Evolutionary conservation across 2,113 vertebrate genomes (phyloP).

Genomic region (Perca flavescens): DNA sequence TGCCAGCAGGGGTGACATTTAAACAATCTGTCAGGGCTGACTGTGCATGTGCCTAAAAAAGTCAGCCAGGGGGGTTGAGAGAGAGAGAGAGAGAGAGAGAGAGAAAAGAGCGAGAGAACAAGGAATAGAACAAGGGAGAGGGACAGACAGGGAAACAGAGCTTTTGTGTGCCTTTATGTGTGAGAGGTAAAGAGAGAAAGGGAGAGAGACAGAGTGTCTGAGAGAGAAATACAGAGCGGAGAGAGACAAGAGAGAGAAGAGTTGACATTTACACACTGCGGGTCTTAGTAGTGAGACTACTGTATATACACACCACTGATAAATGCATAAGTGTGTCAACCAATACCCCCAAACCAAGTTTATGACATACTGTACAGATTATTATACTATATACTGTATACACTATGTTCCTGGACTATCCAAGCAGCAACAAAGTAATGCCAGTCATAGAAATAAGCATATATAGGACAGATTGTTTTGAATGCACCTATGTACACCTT

Average conservation of each 20-base stretch:
- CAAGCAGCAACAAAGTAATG: not conserved
- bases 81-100: not conserved
- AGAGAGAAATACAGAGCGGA: slow-evolving; percentile 20
- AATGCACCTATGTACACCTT: not conserved
- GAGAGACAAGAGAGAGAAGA: slow-evolving; percentile 16
- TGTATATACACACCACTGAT: slow-evolving; percentile 3
- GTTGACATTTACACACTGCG: slow-evolving; percentile 45
- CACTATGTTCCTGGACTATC: slow-evolving; percentile 8
- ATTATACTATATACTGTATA: not conserved
- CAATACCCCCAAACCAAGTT: slow-evolving; percentile 1
- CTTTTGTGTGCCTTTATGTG: slow-evolving; percentile 20
- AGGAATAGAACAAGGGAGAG: not conserved
- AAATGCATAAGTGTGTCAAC: not conserved
- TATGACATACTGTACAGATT: not conserved
- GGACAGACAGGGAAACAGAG: slow-evolving; percentile 24
- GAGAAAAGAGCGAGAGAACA: not conserved
- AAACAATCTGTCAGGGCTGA: slow-evolving; percentile 78
- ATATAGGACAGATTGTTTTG: not conserved
- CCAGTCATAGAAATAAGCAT: not conserved
- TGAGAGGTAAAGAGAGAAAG: slow-evolving; percentile 15
- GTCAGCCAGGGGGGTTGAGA: slow-evolving; percentile 9
- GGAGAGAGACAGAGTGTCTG: not conserved
- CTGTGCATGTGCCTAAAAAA: slow-evolving; percentile 69
- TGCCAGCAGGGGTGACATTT: slow-evolving; percentile 80
- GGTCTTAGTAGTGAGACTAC: slow-evolving; percentile 16